Evolutionary conservation across 2,113 vertebrate genomes (phyloP), one percentile per base, ranked within the genome.

Genomic region (Anoura caudifer): DNA sequence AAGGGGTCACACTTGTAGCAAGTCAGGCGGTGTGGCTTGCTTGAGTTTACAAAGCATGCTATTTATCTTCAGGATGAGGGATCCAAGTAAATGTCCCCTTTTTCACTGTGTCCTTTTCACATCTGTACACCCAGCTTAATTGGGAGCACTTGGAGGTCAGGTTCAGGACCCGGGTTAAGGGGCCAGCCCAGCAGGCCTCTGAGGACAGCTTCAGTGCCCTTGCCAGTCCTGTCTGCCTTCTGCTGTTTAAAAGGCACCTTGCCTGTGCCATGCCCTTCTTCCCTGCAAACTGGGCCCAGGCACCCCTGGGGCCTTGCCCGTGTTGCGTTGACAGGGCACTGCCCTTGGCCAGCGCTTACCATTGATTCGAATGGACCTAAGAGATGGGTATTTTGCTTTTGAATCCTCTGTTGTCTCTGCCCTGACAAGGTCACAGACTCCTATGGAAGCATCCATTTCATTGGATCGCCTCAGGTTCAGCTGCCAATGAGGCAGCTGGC

Each of bases 21-120:
- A 50, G 72, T 72, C 19, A 70, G 83, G 20, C 41, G 41, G 59
- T 28, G 17, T 9, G 87, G 33, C 36, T 76, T 76, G 50, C 65
- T 81, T 19, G 56, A 81, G 31, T 61, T 93, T 76, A 19, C 24
- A 10, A 52, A 94, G 19, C 31, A 5, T 52, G 41, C 24, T 89
- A n/a, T 63, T 82, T 94, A 38, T 54, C 56, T 65, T 54, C 50
- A 63, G 54, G 56, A 36, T 70, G 31, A 90, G 43, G 92, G 86
- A 45, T 54, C 22, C 0, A 36, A 88, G 70, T 38, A 83, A n/a
- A 67, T 22, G 63, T 56, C 50, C 43, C 4, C 50, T 8, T 93
- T 93, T 75, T 63, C 24, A n/a, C n/a, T 38, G 31, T 45, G 67
- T 86, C 6, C 5, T 79, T 65, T 61, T 56, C 33, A 31, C 17